Conservation (phyloP, 2,888 invertebrate genomes). For the Agonopterix alstromeriana region DNA sequence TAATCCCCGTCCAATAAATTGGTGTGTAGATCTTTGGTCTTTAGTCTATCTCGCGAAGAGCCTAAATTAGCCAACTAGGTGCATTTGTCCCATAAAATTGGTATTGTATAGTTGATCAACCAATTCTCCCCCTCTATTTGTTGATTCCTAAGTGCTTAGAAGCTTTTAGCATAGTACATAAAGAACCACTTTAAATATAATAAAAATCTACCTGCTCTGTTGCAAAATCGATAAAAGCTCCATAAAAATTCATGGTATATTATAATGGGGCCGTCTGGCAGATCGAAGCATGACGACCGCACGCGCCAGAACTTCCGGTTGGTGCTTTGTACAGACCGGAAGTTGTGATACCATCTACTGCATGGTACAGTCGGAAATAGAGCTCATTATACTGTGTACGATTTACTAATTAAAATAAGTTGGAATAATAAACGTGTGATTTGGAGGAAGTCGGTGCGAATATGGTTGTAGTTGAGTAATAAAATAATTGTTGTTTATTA, state of each 20-base stretch:
- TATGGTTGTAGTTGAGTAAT: too few relatives aligned
- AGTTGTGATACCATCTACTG: constrained; percentile 50
- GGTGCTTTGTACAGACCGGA: constrained; percentile 50
- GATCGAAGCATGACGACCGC: constrained; percentile 41
- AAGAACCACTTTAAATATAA: too few relatives aligned
- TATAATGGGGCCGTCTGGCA: constrained; percentile 18
- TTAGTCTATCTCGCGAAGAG: too few relatives aligned
- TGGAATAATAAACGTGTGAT: background rate
- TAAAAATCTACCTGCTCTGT: background rate
- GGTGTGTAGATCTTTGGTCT: too few relatives aligned
- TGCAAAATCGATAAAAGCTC: constrained; percentile 3
- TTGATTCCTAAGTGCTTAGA: too few relatives aligned
- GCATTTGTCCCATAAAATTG: too few relatives aligned
- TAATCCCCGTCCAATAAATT: too few relatives aligned
- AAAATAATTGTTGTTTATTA: too few relatives aligned
- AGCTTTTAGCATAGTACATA: too few relatives aligned
- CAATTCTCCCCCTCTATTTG: too few relatives aligned
- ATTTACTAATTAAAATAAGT: background rate
- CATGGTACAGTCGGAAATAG: constrained; percentile 1
- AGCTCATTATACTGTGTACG: background rate
- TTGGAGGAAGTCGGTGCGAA: background rate
- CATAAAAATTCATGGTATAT: constrained; percentile 24
- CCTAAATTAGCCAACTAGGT: too few relatives aligned
- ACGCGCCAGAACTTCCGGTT: constrained; percentile 61
- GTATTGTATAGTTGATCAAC: too few relatives aligned